A percentile compares a stretch with the other conserved stretches of the same genome.
phyloP scores from a whole-genome alignment of 2,113 vertebrate species.

The Coreoperca whiteheadi region DNA sequence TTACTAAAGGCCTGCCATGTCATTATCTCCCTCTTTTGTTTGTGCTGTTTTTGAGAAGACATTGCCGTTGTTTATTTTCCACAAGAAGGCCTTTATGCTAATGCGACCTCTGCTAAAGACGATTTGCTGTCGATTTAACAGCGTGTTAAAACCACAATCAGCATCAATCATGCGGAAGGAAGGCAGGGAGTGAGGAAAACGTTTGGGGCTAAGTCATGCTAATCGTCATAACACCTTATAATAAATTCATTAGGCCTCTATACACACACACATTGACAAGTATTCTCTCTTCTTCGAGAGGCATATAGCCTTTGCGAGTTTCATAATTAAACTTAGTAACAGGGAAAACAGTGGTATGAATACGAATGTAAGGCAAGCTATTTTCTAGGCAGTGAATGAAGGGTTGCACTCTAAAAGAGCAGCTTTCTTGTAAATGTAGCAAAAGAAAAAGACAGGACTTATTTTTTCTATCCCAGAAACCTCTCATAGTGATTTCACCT shows the following conservation, averaged over 20 bases:
- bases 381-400: background rate
- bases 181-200: constrained; percentile 24
- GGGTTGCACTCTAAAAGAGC: background rate
- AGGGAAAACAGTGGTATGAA: constrained; percentile 15
- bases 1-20: constrained; percentile 56
- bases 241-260: constrained; percentile 62
- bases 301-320: background rate
- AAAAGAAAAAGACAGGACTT: too few species aligned
- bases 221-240: constrained; percentile 60
- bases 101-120: constrained; percentile 72
- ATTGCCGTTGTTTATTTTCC: constrained; percentile 74
- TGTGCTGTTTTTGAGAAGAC: constrained; percentile 68
- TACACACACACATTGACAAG: background rate
- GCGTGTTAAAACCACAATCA: constrained; percentile 63
- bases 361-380: background rate
- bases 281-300: constrained; percentile 7
- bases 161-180: constrained; percentile 69
- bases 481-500: background rate
- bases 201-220: constrained; percentile 56
- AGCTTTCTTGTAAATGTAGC: background rate
- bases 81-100: constrained; percentile 75
- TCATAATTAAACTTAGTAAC: constrained; percentile 29
- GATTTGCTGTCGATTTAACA: constrained; percentile 77
- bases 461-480: background rate
- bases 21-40: constrained; percentile 72